A percentile compares a stretch with the other conserved stretches of the same genome.
Conservation (phyloP, 2,888 invertebrate species). For the Agrochola macilenta region DNA sequence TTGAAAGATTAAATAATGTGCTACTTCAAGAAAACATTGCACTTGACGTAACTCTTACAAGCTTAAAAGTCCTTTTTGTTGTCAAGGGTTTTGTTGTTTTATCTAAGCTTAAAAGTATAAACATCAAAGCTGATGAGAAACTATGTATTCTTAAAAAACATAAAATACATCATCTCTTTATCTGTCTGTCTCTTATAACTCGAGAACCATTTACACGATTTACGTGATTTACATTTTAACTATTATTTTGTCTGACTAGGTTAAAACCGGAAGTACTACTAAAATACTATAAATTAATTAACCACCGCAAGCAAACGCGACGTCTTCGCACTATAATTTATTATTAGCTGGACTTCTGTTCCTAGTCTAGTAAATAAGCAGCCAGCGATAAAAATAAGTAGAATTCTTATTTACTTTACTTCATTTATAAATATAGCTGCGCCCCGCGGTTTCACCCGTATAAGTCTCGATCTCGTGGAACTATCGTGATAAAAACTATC, state of each 20-base stretch:
- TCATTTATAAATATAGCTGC: too few species aligned
- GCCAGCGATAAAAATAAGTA: too few species aligned
- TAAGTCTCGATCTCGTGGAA: too few species aligned
- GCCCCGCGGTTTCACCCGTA: too few species aligned
- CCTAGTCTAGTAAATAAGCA: neutral
- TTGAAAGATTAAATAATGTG: neutral
- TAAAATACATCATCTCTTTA: too few species aligned
- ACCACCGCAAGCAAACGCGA: neutral
- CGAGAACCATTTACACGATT: too few species aligned
- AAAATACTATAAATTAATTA: neutral
- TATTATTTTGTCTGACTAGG: neutral
- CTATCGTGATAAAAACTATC: too few species aligned
- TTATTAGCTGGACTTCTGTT: neutral
- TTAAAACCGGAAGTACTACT: neutral
- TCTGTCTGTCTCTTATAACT: too few species aligned
- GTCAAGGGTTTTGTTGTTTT: neutral
- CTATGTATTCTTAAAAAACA: neutral
- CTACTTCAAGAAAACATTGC: neutral
- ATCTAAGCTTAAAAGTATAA: neutral
- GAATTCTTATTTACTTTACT: too few species aligned
- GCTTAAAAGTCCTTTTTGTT: neutral
- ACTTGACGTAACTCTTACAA: constrained; percentile 1
- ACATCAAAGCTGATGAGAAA: neutral
- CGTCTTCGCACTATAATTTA: neutral
- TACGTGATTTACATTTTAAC: too few species aligned